Base-by-base conservation (phyloP, 2,888 invertebrate genomes). In the Unio delphinus region DNA sequence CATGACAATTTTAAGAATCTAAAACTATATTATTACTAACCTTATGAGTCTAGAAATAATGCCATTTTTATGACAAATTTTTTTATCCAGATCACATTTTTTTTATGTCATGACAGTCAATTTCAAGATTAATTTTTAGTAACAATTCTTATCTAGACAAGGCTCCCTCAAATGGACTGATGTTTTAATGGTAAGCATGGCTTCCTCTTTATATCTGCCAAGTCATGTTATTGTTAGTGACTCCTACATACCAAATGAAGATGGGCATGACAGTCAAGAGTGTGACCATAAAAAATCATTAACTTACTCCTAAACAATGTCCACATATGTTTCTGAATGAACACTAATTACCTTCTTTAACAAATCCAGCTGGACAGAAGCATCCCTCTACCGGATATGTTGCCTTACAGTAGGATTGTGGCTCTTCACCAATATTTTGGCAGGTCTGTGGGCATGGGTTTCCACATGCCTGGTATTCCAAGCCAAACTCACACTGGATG, bases 401-500 rank as follows among this genome's bases (percentile, higher is more conserved):
- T 17, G 75, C 67, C 8, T 76, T 34, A 67, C 88, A 89, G 60
- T 79, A 68, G 3, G 69, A 61, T 23, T 80, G 79, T 8, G 67
- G 72, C 34, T 72, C 72, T 6, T 76, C 75, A 4, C 78, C 80
- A 34, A 83, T 69, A 68, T 82, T 74, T 58, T 68, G 64, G 86
- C 97, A 97, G 0, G 95, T 96, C 3, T 92, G 91, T 0, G 95
- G 95, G 82, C 97, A 97, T 1, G 95, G 92, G 0, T 95, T 92
- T 26, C 96, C 92, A 86, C 96, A 96, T 0, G 95, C 92, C 70
- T 93, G 93, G 90, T 97, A 97, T 71, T 92, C 92, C 0, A 94
- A 93, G 78, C 95, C 95, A 79, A 94, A 93, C 87, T 96, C 95
- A 83, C 97, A 97, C 90, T 96, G 96, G 91, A 96, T 94, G 0